These are phyloP conservation scores for Taphrorychus bicolor DNA, from an alignment of 2,888 invertebrate genomes.

Conservation along the genomic window DNA sequence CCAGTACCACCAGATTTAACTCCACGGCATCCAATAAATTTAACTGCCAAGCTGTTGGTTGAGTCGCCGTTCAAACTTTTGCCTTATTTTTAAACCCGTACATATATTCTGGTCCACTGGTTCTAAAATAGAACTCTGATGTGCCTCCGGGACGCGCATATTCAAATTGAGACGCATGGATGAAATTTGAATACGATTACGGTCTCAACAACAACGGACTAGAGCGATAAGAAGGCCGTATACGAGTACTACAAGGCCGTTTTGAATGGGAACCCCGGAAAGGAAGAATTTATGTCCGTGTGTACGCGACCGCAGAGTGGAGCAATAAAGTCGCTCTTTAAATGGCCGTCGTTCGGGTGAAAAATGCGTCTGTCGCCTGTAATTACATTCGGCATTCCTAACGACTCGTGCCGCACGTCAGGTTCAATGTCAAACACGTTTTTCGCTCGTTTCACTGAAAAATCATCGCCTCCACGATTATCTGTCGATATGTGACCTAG, in stretches of 20 bases:
- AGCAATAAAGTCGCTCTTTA: constrained; percentile 1
- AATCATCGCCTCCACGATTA: constrained; percentile 14
- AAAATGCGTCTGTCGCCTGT: constrained; percentile 21
- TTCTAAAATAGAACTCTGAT: constrained; percentile 4
- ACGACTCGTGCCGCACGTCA: constrained; percentile 35
- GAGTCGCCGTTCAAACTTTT: not conserved
- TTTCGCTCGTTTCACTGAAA: constrained; percentile 25
- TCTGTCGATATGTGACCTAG: constrained; percentile 19
- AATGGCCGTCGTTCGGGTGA: not conserved
- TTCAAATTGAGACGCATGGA: not conserved
- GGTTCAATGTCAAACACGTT: constrained; percentile 31
- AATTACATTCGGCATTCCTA: constrained; percentile 33
- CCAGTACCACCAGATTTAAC: not conserved
- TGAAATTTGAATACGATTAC: not conserved
- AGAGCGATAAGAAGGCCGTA: constrained; percentile 1
- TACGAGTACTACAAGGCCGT: constrained; percentile 3
- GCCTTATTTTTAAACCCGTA: not conserved
- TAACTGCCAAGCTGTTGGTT: not conserved
- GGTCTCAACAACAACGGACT: not conserved
- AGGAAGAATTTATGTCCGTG: not conserved
- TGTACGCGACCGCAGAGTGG: not conserved
- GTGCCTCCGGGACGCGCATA: not conserved
- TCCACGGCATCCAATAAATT: not conserved
- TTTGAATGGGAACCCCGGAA: not conserved
- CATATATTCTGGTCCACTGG: not conserved